Percentiles rank a stretch among this genome's conserved stretches.
Conservation (phyloP, 2,797 vertebrate genomes). For the Crypturellus tataupa region DNA sequence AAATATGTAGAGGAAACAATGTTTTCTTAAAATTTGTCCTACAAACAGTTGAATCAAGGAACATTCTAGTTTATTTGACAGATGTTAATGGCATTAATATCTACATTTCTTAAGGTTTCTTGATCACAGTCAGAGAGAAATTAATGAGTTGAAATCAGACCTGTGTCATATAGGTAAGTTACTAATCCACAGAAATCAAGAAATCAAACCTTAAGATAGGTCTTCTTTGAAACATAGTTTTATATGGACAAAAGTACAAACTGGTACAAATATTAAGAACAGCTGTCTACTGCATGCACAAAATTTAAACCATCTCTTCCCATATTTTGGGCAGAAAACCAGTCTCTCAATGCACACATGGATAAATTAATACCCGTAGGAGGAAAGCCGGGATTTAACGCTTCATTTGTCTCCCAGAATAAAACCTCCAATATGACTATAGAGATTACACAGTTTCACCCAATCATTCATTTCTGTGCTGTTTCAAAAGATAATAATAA, state of each 20-base stretch:
- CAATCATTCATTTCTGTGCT: not conserved
- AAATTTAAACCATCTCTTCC: not conserved
- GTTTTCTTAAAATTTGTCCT: not conserved
- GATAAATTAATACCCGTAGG: not conserved
- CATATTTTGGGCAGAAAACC: not conserved
- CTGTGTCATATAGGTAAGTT: not conserved
- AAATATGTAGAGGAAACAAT: not conserved
- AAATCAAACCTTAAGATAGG: not conserved
- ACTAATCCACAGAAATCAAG: not conserved
- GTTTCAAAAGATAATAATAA: not conserved
- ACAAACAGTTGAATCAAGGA: not conserved
- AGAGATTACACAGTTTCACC: not conserved
- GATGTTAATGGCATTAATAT: not conserved
- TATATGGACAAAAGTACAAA: not conserved
- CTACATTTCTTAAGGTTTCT: not conserved
- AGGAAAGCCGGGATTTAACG: not conserved
- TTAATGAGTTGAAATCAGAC: not conserved
- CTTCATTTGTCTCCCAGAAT: not conserved
- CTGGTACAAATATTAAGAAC: not conserved
- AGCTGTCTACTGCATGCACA: not conserved
- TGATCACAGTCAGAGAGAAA: not conserved
- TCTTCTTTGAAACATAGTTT: not conserved
- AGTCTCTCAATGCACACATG: not conserved
- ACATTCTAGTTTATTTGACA: not conserved
- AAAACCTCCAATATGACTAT: not conserved